Evolutionary conservation across 2,797 vertebrate species (phyloP).

Genomic region (Hapalemur alaotrensis): DNA sequence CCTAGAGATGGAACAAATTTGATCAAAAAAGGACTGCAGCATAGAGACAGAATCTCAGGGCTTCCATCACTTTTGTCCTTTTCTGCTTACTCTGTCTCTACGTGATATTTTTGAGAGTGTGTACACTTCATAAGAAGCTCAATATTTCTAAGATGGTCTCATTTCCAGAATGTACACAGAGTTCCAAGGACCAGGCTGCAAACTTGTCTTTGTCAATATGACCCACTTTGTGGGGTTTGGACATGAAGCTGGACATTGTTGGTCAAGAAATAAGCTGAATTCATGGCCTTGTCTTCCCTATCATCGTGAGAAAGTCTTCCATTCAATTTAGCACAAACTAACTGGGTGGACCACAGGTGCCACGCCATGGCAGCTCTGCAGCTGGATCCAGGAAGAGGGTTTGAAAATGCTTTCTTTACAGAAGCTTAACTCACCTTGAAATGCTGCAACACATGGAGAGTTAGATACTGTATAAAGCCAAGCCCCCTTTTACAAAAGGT

Average conservation of each 20-base stretch:
- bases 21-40: not conserved
- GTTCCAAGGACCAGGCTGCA: not conserved
- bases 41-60: not conserved
- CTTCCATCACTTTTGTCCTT: not conserved
- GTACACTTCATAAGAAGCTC: not conserved
- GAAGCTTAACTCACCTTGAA: not conserved
- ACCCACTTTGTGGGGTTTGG: not conserved
- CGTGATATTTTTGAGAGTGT: not conserved
- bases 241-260: not conserved
- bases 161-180: not conserved
- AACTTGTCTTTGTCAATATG: not conserved
- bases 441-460: not conserved
- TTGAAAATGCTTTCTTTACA: not conserved
- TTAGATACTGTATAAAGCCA: not conserved
- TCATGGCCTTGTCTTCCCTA: not conserved
- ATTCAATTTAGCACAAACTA: not conserved
- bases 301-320: not conserved
- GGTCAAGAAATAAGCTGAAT: not conserved
- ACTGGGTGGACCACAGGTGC: accelerated
- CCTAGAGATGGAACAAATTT: constrained; percentile 27
- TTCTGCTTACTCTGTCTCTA: not conserved
- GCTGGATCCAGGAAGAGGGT: not conserved
- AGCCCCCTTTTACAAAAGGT: not conserved
- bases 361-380: accelerated
- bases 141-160: not conserved